Percentiles rank a stretch among this genome's conserved stretches.
Conservation (phyloP, 1,140 invertebrate species). For the Drosophila auraria region DNA sequence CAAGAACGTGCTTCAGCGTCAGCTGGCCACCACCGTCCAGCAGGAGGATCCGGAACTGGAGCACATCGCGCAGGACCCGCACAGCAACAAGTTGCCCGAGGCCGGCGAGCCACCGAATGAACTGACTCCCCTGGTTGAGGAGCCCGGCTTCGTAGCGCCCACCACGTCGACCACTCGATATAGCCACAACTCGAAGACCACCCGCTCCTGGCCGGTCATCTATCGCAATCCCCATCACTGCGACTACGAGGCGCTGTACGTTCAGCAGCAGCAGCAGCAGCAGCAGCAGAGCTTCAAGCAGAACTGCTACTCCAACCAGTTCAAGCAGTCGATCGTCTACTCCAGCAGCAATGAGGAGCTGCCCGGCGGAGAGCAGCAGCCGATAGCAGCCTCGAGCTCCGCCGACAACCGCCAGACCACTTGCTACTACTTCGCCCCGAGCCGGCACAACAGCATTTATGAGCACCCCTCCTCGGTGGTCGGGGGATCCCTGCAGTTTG, state of each 20-base stretch:
- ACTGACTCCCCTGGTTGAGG: conserved; percentile 67
- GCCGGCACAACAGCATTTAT: conserved; percentile 84
- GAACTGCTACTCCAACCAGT: conserved; percentile 83
- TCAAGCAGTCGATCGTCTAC: conserved; percentile 81
- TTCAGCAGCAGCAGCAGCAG: conserved; percentile 66
- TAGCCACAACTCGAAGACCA: conserved; percentile 82
- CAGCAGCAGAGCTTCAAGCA: conserved; percentile 70
- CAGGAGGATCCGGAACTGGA: conserved; percentile 59
- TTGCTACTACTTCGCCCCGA: conserved; percentile 81
- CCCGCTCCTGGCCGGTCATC: conserved; percentile 84
- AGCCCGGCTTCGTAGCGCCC: conserved; percentile 42
- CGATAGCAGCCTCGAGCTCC: conserved; percentile 47
- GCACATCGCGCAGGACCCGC: conserved; percentile 34
- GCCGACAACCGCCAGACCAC: conserved; percentile 65
- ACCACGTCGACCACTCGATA: conserved; percentile 66
- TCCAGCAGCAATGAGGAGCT: conserved; percentile 82
- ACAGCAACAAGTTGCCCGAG: conserved; percentile 36
- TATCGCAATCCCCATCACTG: conserved; percentile 83
- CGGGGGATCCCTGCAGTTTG: conserved; percentile 79
- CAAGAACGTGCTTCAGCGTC: conserved; percentile 76
- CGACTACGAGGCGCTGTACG: conserved; percentile 84
- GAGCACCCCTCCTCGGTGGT: conserved; percentile 82
- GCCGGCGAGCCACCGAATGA: conserved; percentile 62
- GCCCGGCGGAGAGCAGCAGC: conserved; percentile 37
- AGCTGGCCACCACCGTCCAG: conserved; percentile 65